These are phyloP conservation scores for Rhinoderma darwinii DNA, from an alignment of 2,113 vertebrate species.

Conservation along the genomic window DNA sequence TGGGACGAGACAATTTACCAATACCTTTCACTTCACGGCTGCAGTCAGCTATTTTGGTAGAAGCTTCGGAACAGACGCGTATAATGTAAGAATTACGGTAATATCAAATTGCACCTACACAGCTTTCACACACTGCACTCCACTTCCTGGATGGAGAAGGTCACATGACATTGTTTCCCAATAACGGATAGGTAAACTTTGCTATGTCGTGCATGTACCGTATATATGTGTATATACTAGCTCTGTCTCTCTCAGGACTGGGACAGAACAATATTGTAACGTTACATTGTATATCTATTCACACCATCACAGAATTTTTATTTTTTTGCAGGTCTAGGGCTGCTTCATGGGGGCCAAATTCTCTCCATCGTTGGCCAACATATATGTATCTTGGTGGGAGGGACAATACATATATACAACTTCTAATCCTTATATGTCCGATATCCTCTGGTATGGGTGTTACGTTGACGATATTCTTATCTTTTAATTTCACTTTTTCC, in stretches of 20 bases:
- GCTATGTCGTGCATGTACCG: neutral
- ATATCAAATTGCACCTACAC: neutral
- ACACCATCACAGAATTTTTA: too few species aligned
- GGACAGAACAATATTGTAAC: neutral
- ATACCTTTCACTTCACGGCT: neutral
- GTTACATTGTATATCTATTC: neutral
- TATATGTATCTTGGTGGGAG: too few species aligned
- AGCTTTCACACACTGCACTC: neutral
- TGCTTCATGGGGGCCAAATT: too few species aligned
- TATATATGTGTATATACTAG: neutral
- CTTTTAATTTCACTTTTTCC: too few species aligned
- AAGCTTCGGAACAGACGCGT: neutral
- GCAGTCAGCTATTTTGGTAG: neutral
- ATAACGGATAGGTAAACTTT: neutral
- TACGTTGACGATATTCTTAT: too few species aligned
- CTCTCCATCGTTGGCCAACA: too few species aligned
- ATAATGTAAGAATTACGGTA: neutral
- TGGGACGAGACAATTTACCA: neutral
- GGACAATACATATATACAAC: too few species aligned
- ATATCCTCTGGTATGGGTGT: too few species aligned
- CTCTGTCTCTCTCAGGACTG: neutral
- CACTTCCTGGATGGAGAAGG: neutral
- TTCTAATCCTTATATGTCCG: too few species aligned
- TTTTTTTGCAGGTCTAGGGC: too few species aligned
- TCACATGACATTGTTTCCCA: slow-evolving; percentile 1